These are phyloP conservation scores for Forficula auricularia DNA, from an alignment of 1,140 invertebrate genomes.

Conservation along the genomic window DNA sequence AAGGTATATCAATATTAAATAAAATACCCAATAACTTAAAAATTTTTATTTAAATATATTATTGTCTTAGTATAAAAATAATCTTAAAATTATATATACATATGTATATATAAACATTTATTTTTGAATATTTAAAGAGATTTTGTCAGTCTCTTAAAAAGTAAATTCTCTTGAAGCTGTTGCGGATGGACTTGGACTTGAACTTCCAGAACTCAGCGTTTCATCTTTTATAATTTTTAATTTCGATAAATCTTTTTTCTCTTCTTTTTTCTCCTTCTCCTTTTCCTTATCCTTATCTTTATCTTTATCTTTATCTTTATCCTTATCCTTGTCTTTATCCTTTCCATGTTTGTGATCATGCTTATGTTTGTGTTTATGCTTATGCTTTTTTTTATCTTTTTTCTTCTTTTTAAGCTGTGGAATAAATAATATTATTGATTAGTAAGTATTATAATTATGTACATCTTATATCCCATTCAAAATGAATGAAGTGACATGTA, in stretches of 20 bases:
- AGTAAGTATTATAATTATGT: slow-evolving; percentile 10
- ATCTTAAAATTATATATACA: too few relatives aligned
- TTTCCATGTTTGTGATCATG: slow-evolving; percentile 43
- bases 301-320: slow-evolving; percentile 29
- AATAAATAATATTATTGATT: slow-evolving; percentile 16
- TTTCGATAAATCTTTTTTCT: slow-evolving; percentile 22
- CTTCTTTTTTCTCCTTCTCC: slow-evolving; percentile 27
- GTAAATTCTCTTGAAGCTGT: slow-evolving; percentile 10
- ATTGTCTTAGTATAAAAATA: too few relatives aligned
- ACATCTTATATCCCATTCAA: slow-evolving; percentile 7
- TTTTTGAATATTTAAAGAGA: too few relatives aligned
- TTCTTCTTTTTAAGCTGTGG: slow-evolving; percentile 56
- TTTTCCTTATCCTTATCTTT: slow-evolving; percentile 25
- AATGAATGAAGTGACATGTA: not conserved
- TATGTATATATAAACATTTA: too few relatives aligned
- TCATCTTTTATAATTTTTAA: slow-evolving; percentile 32
- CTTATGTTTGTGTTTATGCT: slow-evolving; percentile 57
- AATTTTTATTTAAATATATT: too few relatives aligned
- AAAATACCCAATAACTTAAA: too few relatives aligned
- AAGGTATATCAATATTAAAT: too few relatives aligned
- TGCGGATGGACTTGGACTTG: slow-evolving; percentile 33
- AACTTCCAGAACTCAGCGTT: slow-evolving; percentile 40
- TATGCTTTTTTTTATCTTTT: slow-evolving; percentile 67
- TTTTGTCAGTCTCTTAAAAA: too few relatives aligned
- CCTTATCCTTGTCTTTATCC: slow-evolving; percentile 42